Conservation (phyloP, 35 echinoderm and acorn worm genomes). For the Heliocidaris tuberculata region DNA sequence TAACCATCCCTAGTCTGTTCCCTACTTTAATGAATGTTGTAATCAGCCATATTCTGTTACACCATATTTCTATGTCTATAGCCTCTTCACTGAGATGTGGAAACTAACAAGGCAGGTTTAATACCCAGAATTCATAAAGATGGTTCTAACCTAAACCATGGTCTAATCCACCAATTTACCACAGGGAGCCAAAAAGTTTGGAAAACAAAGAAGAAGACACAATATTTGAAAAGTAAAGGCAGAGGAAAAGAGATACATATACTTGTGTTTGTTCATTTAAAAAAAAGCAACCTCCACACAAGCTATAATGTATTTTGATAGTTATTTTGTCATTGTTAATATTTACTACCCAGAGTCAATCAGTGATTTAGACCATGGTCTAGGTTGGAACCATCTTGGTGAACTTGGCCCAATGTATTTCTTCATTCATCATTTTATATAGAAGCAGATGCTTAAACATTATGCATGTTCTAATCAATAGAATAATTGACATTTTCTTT, state of each 20-base stretch:
- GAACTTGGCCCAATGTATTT: neutral
- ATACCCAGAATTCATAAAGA: no score
- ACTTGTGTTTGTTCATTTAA: no score
- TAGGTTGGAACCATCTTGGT: neutral
- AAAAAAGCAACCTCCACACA: no score
- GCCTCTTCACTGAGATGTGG: neutral
- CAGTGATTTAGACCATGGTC: neutral
- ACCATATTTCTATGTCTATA: neutral
- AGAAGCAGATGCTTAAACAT: neutral
- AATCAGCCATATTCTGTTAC: neutral
- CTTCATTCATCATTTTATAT: neutral
- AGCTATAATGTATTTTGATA: no score
- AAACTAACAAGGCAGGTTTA: neutral
- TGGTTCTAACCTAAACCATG: no score
- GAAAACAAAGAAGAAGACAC: no score
- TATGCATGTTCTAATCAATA: neutral
- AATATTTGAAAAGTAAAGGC: no score
- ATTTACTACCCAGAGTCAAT: neutral
- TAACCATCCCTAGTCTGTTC: neutral
- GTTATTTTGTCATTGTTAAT: no score
- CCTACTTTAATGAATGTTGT: neutral
- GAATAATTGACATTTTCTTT: neutral
- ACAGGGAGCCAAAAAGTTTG: no score
- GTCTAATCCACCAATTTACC: no score
- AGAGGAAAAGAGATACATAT: no score